Conservation (phyloP, 2,888 invertebrate genomes). For the Scrobipalpa atriplicella region DNA sequence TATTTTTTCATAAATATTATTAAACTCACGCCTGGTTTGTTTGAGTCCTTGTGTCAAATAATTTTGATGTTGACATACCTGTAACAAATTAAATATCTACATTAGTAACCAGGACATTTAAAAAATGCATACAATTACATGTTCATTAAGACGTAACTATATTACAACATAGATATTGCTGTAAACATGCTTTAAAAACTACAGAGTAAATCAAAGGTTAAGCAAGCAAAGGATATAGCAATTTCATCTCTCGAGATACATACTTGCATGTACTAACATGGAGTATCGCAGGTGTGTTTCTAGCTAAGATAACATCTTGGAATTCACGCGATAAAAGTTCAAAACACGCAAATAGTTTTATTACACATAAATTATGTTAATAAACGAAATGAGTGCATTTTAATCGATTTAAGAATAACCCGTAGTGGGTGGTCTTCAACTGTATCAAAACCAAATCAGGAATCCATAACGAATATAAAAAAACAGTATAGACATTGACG, state of each 20-base stretch:
- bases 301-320: background rate
- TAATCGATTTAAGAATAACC: slow-evolving; percentile 24
- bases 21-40: background rate
- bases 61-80: background rate
- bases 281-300: background rate
- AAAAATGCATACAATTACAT: too few relatives aligned
- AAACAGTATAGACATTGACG: slow-evolving; percentile 2
- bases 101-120: background rate
- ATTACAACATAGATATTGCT: too few relatives aligned
- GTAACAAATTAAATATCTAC: background rate
- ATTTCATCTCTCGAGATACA: too few relatives aligned
- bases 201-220: too few relatives aligned
- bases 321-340: slow-evolving; percentile 1
- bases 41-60: background rate
- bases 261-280: too few relatives aligned
- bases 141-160: too few relatives aligned
- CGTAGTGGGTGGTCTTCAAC: slow-evolving; percentile 26
- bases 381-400: slow-evolving; percentile 26
- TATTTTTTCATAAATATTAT: too few relatives aligned
- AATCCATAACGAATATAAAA: slow-evolving; percentile 12
- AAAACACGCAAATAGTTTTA: slow-evolving; percentile 31
- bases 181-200: too few relatives aligned
- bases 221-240: too few relatives aligned
- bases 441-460: slow-evolving; percentile 23
- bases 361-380: slow-evolving; percentile 31